Conservation (phyloP, 2,113 vertebrate genomes). For the Myiozetetes cayanensis region DNA sequence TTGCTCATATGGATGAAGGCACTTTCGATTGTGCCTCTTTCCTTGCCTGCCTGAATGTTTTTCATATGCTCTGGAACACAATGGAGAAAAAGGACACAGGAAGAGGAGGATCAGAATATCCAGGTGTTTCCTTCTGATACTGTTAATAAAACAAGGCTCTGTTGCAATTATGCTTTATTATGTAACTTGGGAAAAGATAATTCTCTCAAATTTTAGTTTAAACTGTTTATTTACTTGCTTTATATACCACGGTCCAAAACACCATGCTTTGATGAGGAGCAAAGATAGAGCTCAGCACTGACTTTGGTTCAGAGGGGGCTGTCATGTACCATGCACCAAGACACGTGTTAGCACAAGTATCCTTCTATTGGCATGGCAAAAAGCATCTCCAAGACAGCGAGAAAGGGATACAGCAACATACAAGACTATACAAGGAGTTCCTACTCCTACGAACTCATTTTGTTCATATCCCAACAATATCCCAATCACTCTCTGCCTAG, state of each 20-base stretch:
- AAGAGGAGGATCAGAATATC: background rate
- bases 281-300: background rate
- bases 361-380: background rate
- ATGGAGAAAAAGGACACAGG: background rate
- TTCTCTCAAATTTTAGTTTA: background rate
- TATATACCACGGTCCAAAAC: background rate
- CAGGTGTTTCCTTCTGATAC: background rate
- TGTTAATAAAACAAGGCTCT: background rate
- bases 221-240: background rate
- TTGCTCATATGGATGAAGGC: slow-evolving; percentile 13
- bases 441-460: background rate
- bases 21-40: background rate
- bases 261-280: background rate
- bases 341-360: background rate
- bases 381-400: background rate
- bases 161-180: background rate
- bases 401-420: background rate
- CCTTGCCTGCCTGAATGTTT: background rate
- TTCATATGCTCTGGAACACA: background rate
- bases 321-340: background rate
- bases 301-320: background rate
- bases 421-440: background rate
- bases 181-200: background rate
- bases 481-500: background rate
- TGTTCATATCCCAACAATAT: background rate